A percentile compares a stretch with the other conserved stretches of the same genome.
phyloP scores from a whole-genome alignment of 1,140 invertebrate genomes.

The Macrostomum lignano region DNA sequence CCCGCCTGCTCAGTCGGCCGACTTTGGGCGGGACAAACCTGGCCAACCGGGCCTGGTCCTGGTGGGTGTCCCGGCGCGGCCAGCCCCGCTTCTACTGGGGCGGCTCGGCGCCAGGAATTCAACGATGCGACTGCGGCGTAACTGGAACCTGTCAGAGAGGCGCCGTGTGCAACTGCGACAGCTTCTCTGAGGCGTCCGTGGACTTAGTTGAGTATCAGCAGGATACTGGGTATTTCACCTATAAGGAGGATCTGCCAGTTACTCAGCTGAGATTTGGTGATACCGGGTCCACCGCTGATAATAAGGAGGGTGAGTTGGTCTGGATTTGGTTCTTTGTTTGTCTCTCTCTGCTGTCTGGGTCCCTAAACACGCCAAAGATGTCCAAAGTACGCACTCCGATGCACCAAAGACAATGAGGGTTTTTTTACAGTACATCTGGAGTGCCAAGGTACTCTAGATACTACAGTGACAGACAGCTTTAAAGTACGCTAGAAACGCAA shows the following conservation, averaged over 20 bases:
- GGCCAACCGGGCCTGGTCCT: constrained; percentile 14
- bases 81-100: constrained; percentile 76
- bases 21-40: constrained; percentile 2
- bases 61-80: constrained; percentile 31
- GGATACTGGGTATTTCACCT: constrained; percentile 21
- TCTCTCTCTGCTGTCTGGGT: too few relatives aligned
- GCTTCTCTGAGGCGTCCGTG: neutral
- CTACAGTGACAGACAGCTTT: too few relatives aligned
- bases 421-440: too few relatives aligned
- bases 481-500: too few relatives aligned
- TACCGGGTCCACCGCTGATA: constrained; percentile 58
- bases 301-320: constrained; percentile 58
- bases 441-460: too few relatives aligned
- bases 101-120: constrained; percentile 54
- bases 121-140: constrained; percentile 73
- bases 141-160: constrained; percentile 42
- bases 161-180: constrained; percentile 77
- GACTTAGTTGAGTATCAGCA: neutral
- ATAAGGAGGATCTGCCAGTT: constrained; percentile 70
- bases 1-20: constrained; percentile 55
- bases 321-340: too few relatives aligned
- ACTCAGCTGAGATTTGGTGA: constrained; percentile 59
- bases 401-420: too few relatives aligned
- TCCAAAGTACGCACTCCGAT: too few relatives aligned
- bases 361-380: too few relatives aligned